These are phyloP conservation scores for Taenioides sp. DNA, from an alignment of 2,797 vertebrate species.

Conservation along the genomic window DNA sequence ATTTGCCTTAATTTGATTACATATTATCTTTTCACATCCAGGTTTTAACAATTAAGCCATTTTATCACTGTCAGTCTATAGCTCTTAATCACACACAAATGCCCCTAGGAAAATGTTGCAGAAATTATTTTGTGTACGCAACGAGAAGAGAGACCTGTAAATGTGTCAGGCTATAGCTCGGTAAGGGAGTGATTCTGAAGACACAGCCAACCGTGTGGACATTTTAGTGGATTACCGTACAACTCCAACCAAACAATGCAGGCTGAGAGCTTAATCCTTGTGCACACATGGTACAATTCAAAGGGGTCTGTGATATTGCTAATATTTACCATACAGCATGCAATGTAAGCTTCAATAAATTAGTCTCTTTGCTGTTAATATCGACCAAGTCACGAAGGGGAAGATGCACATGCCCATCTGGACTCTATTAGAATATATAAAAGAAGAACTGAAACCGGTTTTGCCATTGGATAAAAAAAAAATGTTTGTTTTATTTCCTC, in stretches of 20 bases:
- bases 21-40: constrained; percentile 7
- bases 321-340: constrained; percentile 51
- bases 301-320: constrained; percentile 35
- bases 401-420: constrained; percentile 53
- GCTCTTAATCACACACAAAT: constrained; percentile 36
- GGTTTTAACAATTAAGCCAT: constrained; percentile 17
- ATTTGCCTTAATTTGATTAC: constrained; percentile 12
- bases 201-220: constrained; percentile 25
- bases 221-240: constrained; percentile 35
- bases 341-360: constrained; percentile 63
- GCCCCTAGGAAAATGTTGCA: constrained; percentile 26
- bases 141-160: constrained; percentile 34
- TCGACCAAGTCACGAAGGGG: constrained; percentile 46
- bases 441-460: constrained; percentile 39
- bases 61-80: constrained; percentile 36
- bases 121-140: constrained; percentile 14
- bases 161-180: constrained; percentile 32
- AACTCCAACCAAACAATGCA: constrained; percentile 21
- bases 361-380: constrained; percentile 53
- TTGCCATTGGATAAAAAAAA: constrained; percentile 27
- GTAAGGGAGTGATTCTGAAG: constrained; percentile 40
- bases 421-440: constrained; percentile 35
- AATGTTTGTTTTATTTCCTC: constrained; percentile 39
- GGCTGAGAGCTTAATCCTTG: constrained; percentile 39
- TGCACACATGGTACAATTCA: constrained; percentile 44